These are phyloP conservation scores for Syngnathus rostellatus DNA, from an alignment of 2,797 vertebrate species.

Conservation along the genomic window DNA sequence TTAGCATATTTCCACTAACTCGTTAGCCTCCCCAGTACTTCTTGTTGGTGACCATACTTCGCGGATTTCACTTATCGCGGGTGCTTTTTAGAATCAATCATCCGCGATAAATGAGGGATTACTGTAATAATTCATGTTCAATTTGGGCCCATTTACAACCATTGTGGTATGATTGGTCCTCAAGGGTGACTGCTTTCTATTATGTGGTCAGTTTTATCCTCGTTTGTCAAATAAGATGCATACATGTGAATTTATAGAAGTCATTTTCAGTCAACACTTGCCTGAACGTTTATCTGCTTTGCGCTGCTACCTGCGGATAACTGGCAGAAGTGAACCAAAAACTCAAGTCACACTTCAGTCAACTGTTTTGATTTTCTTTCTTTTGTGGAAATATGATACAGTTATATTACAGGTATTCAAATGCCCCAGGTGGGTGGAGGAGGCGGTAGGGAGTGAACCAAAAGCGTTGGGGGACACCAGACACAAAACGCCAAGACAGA, in stretches of 20 bases:
- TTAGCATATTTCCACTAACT: too few relatives aligned
- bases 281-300: not conserved
- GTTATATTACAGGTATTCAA: constrained; percentile 76
- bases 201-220: too few relatives aligned
- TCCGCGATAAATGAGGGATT: too few relatives aligned
- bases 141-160: not conserved
- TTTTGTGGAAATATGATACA: constrained; percentile 82
- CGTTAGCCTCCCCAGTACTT: too few relatives aligned
- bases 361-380: constrained; percentile 58
- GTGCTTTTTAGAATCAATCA: too few relatives aligned
- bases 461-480: constrained; percentile 34
- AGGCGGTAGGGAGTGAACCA: not conserved
- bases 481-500: constrained; percentile 1
- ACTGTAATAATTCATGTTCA: too few relatives aligned
- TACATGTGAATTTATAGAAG: too few relatives aligned
- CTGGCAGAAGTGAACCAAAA: constrained; percentile 2
- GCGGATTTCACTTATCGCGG: too few relatives aligned
- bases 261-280: not conserved
- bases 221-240: too few relatives aligned
- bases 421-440: constrained; percentile 52
- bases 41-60: too few relatives aligned
- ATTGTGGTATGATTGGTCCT: too few relatives aligned
- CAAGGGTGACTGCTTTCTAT: too few relatives aligned
- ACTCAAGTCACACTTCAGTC: constrained; percentile 22
- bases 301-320: not conserved